phyloP scores from a whole-genome alignment of 2,888 invertebrate genomes.

The Danaus chrysippus region DNA sequence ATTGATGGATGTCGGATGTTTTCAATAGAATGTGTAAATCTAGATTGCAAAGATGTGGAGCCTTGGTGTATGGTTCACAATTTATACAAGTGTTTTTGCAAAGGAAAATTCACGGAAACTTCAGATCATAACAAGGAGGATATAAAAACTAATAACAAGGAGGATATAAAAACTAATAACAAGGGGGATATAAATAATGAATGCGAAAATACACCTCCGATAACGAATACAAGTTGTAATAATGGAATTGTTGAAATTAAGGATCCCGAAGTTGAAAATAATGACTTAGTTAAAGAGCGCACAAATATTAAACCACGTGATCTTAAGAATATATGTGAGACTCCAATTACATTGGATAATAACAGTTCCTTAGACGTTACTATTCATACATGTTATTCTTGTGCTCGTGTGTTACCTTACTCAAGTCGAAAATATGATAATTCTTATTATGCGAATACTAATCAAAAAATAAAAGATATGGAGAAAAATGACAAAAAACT shows the following conservation, averaged over 20 bases:
- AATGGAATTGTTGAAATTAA: neutral
- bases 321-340: neutral
- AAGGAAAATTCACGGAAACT: slow-evolving; percentile 58
- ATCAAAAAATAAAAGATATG: slow-evolving; percentile 55
- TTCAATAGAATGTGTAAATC: slow-evolving; percentile 44
- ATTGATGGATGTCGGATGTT: slow-evolving; percentile 39
- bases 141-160: slow-evolving; percentile 16
- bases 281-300: neutral
- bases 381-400: slow-evolving; percentile 24
- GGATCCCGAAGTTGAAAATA: neutral
- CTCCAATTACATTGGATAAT: neutral
- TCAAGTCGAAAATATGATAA: slow-evolving; percentile 49
- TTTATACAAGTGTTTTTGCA: slow-evolving; percentile 83
- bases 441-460: slow-evolving; percentile 49
- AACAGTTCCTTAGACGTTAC: neutral
- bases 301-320: neutral
- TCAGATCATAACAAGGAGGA: slow-evolving; percentile 15
- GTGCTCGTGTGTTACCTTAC: slow-evolving; percentile 50
- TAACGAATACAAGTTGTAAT: neutral
- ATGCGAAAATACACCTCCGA: neutral
- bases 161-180: slow-evolving; percentile 22
- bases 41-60: slow-evolving; percentile 68
- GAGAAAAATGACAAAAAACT: slow-evolving; percentile 57
- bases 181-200: slow-evolving; percentile 18
- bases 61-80: slow-evolving; percentile 84